A percentile compares a stretch with the other conserved stretches of the same genome.
Evolutionary conservation across 2,888 invertebrate genomes (phyloP).

Genomic region (Lottia scabra): DNA sequence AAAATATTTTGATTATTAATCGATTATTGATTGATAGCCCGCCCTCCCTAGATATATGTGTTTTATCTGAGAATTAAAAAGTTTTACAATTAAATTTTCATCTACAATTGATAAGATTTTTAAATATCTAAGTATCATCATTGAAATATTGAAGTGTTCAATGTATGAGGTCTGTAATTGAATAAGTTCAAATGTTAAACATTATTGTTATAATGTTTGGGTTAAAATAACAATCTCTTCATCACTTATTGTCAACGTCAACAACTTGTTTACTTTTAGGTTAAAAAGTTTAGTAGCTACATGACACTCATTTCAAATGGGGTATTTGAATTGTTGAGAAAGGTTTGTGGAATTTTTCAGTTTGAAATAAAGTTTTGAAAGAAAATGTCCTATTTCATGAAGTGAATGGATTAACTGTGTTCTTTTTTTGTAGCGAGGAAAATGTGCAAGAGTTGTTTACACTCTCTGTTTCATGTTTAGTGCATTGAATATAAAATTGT

Average conservation of each 20-base stretch:
- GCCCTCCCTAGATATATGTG: no score
- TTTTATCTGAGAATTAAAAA: no score
- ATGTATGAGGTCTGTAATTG: background rate
- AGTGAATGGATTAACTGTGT: background rate
- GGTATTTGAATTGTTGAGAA: background rate
- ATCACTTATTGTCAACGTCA: constrained; percentile 2
- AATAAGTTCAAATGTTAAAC: background rate
- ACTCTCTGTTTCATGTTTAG: no score
- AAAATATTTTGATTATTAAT: no score
- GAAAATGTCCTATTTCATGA: background rate
- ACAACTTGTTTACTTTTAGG: background rate
- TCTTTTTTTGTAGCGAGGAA: background rate
- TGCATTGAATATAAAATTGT: no score
- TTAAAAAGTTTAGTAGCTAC: background rate
- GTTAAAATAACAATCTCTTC: background rate
- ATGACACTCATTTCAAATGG: background rate
- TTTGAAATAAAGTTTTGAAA: background rate
- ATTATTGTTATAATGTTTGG: background rate
- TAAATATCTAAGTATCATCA: no score
- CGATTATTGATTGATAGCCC: no score
- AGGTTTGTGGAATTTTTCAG: background rate
- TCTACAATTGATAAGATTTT: no score
- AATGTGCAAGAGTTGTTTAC: background rate
- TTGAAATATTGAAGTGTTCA: no score
- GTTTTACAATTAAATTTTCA: no score